Evolutionary conservation across 2,797 vertebrate genomes (phyloP), one percentile per base, ranked within the genome.

Genomic region (Hyperoplus immaculatus): DNA sequence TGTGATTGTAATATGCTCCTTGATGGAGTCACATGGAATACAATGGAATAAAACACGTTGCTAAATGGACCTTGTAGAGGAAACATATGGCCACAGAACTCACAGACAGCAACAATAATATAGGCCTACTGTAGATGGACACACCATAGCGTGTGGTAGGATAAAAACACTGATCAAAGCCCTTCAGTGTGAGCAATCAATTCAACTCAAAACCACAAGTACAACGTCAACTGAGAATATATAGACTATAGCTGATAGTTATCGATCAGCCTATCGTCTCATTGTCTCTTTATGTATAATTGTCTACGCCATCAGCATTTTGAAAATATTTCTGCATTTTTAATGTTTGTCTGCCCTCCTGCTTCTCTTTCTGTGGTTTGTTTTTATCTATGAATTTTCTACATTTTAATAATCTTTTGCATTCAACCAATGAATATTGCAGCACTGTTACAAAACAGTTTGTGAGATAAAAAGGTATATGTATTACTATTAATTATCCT

Each of bases 1-100:
- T 90, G 66, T 83, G 73, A 85, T 63, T 75, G 61, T 65, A 18
- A 29, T 58, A 42, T 63, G 57, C 60, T 70, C n/a, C 56, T 65
- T 74, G 61, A 84, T 89, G 41, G 88, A 75, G 69, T 79, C 58
- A 42, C 4, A 36, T 70, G 69, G 59, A 76, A 87, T 67, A 69
- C 47, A 66, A 62, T 56, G 43, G 78, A 84, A 85, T 86, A 82
- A 71, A 72, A 78, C 51, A 77, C 50, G 39, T 39, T 60, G 7
- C 4, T 65, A 58, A 83, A 72, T 61, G 13, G 57, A 72, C 47
- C 73, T 74, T 73, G 15, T 29, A 15, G 39, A 50, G 51, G 41
- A 76, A 77, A 78, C 75, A 84, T 75, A 78, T 67, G 71, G 43
- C 10, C 39, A 5, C 29, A 56, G 21, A 21, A 15, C 67, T 50